Evolutionary conservation across 2,113 vertebrate genomes (phyloP).

Genomic region (Raja brachyura): DNA sequence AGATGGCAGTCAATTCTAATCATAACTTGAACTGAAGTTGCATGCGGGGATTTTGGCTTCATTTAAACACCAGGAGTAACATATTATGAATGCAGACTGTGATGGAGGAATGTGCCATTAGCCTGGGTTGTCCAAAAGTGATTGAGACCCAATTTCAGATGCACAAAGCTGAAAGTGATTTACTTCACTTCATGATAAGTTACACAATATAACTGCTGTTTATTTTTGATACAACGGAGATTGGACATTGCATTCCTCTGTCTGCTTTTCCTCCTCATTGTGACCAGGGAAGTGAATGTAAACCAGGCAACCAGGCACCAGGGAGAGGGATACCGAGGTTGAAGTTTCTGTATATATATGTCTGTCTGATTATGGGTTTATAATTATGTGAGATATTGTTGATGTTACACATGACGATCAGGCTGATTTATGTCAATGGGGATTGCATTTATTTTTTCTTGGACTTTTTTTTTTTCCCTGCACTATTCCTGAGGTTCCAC

Average conservation of each 20-base stretch:
- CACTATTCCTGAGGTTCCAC: neutral
- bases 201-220: neutral
- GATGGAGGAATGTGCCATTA: neutral
- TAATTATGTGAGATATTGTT: neutral
- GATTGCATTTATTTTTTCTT: neutral
- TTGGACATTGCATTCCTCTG: neutral
- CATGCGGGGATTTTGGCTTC: neutral
- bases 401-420: neutral
- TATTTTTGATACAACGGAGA: neutral
- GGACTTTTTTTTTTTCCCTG: neutral
- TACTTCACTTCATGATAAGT: neutral
- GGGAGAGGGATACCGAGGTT: neutral
- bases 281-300: neutral
- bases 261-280: neutral
- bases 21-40: slow-evolving; percentile 1
- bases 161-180: slow-evolving; percentile 3
- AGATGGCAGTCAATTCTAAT: neutral
- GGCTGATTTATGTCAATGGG: neutral
- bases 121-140: neutral
- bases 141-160: neutral
- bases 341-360: neutral
- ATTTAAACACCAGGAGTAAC: neutral
- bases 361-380: neutral
- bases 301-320: neutral
- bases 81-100: neutral